A percentile compares a stretch with the other conserved stretches of the same genome.
Conservation (phyloP, 2,797 vertebrate species). For the Myioborus melanocephalus region DNA sequence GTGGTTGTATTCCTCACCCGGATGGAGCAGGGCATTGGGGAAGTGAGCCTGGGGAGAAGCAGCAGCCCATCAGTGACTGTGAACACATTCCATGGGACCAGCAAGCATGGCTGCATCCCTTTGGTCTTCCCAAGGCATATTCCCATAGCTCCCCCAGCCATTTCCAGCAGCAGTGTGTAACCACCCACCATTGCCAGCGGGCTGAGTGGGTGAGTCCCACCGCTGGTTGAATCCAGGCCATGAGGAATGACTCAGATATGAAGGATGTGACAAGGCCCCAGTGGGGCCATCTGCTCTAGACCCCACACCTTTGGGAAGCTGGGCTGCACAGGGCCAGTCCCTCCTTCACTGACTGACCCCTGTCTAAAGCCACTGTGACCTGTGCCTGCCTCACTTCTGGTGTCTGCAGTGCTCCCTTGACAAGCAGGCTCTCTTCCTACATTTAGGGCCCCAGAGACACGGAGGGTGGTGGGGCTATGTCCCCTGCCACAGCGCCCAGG, state of each 20-base stretch:
- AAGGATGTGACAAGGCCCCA: rapidly evolving
- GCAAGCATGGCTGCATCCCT: rapidly evolving
- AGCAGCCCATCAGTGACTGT: background rate
- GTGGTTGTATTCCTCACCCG: conserved; percentile 84
- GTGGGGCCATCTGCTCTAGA: background rate
- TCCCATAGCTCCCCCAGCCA: background rate
- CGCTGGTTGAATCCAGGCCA: rapidly evolving
- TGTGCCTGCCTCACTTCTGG: background rate
- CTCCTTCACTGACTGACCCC: rapidly evolving
- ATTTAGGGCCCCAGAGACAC: background rate
- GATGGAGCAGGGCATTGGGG: conserved; percentile 81
- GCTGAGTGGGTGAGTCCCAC: background rate
- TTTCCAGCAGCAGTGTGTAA: background rate
- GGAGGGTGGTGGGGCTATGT: rapidly evolving
- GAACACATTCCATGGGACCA: rapidly evolving
- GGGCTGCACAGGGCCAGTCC: background rate
- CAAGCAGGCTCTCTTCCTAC: background rate
- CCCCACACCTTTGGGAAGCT: background rate
- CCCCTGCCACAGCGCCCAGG: background rate
- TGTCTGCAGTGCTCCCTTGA: background rate
- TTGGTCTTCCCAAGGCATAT: background rate
- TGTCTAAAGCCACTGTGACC: background rate
- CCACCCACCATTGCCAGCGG: rapidly evolving
- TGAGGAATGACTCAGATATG: background rate
- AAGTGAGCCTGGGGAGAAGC: conserved; percentile 79